Evolutionary conservation across 2,888 invertebrate species (phyloP).

Genomic region (Athalia circularis): DNA sequence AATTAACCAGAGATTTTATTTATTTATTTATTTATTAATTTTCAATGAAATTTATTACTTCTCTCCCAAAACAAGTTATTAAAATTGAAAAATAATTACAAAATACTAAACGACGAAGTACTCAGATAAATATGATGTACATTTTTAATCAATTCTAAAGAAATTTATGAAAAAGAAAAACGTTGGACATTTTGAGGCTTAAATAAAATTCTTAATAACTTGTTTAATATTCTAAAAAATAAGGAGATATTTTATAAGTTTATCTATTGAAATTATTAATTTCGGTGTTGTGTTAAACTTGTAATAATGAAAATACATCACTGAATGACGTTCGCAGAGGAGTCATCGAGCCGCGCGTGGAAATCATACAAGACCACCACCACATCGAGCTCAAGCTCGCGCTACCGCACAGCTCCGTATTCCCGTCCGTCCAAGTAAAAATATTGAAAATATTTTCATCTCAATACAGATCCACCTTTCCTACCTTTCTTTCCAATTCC

Average conservation of each 20-base stretch:
- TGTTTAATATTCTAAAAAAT: slow-evolving; percentile 11
- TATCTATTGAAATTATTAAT: slow-evolving; percentile 1
- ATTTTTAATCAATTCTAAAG: not conserved
- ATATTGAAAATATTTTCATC: slow-evolving; percentile 38
- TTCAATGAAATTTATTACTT: no score
- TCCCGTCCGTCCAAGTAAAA: slow-evolving; percentile 77
- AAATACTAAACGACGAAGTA: slow-evolving; percentile 13
- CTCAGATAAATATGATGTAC: slow-evolving; percentile 28
- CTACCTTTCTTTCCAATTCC: not conserved
- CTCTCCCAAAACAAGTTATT: not conserved
- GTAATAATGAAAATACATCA: slow-evolving; percentile 61
- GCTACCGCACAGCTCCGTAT: slow-evolving; percentile 79
- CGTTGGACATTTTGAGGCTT: slow-evolving; percentile 34
- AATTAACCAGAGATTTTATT: no score
- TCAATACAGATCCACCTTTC: not conserved
- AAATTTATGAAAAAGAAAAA: not conserved
- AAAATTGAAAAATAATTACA: slow-evolving; percentile 16
- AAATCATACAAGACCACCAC: slow-evolving; percentile 77
- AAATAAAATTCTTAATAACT: slow-evolving; percentile 14
- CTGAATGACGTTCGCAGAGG: slow-evolving; percentile 75
- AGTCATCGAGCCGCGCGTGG: slow-evolving; percentile 77
- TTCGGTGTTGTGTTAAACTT: slow-evolving; percentile 46
- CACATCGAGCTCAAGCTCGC: slow-evolving; percentile 76
- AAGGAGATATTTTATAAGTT: not conserved
- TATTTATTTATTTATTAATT: no score